phyloP scores from a whole-genome alignment of 2,113 vertebrate species.

The Aspidoscelis tigris region DNA sequence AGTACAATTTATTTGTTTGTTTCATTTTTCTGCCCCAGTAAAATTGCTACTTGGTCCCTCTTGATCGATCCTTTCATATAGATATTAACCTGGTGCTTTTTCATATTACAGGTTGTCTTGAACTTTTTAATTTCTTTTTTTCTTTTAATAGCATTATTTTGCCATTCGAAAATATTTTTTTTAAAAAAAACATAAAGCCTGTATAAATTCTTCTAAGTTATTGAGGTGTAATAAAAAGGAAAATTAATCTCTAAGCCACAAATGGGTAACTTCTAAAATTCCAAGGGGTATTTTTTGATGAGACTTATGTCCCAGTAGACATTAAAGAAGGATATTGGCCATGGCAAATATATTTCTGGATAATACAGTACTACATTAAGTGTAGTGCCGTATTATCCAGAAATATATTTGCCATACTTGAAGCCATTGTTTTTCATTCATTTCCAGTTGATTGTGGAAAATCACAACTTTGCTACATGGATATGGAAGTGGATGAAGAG shows the following conservation, averaged over 20 bases:
- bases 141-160: neutral
- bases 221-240: neutral
- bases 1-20: no score
- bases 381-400: no score
- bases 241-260: neutral
- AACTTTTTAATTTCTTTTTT: neutral
- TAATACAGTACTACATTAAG: neutral
- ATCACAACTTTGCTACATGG: neutral
- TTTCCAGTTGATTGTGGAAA: neutral
- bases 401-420: no score
- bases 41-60: no score
- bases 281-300: neutral
- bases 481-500: neutral
- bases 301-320: neutral
- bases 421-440: neutral
- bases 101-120: neutral
- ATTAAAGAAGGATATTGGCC: neutral
- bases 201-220: neutral
- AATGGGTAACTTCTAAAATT: neutral
- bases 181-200: neutral
- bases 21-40: no score
- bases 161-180: neutral
- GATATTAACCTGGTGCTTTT: neutral
- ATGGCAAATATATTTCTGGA: neutral
- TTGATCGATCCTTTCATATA: neutral